A percentile compares a stretch with the other conserved stretches of the same genome.
Conservation (phyloP, 2,797 vertebrate species). For the Clarias laeviceps region DNA sequence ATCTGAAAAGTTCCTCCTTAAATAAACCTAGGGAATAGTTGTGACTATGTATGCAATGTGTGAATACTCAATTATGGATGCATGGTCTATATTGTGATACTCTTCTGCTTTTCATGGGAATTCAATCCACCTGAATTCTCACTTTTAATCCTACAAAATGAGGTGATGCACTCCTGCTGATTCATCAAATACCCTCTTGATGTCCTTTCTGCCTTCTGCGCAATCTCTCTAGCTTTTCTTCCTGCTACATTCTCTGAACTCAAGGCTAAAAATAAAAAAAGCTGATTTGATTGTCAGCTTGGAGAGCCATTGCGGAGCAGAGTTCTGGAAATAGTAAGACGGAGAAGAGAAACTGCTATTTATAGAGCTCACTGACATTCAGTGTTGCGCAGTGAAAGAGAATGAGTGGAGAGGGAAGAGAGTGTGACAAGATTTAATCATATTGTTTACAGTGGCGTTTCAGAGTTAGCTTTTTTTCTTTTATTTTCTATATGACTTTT, state of each 20-base stretch:
- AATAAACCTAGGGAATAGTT: neutral
- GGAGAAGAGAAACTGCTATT: slow-evolving; percentile 43
- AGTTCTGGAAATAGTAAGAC: slow-evolving; percentile 46
- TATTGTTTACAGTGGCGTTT: slow-evolving; percentile 9
- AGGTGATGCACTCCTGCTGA: slow-evolving; percentile 35
- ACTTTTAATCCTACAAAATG: slow-evolving; percentile 35
- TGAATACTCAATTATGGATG: neutral
- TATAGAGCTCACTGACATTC: slow-evolving; percentile 41
- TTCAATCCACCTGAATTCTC: slow-evolving; percentile 29
- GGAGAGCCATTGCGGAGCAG: slow-evolving; percentile 36
- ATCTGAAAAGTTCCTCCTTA: neutral
- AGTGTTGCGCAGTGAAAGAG: slow-evolving; percentile 43
- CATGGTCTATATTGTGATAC: neutral
- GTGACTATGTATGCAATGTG: neutral
- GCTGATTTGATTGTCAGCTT: slow-evolving; percentile 54
- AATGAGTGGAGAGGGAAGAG: neutral
- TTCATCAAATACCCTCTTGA: slow-evolving; percentile 35
- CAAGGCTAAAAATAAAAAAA: slow-evolving; percentile 41
- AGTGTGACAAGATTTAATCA: slow-evolving; percentile 1
- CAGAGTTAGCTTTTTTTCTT: neutral
- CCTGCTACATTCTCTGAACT: neutral
- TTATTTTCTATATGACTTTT: neutral
- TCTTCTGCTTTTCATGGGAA: slow-evolving; percentile 22
- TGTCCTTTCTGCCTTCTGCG: neutral
- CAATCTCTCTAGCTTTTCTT: slow-evolving; percentile 3